These are phyloP conservation scores for Lasioglossum calceatum DNA, from an alignment of 2,888 invertebrate genomes.

Conservation along the genomic window DNA sequence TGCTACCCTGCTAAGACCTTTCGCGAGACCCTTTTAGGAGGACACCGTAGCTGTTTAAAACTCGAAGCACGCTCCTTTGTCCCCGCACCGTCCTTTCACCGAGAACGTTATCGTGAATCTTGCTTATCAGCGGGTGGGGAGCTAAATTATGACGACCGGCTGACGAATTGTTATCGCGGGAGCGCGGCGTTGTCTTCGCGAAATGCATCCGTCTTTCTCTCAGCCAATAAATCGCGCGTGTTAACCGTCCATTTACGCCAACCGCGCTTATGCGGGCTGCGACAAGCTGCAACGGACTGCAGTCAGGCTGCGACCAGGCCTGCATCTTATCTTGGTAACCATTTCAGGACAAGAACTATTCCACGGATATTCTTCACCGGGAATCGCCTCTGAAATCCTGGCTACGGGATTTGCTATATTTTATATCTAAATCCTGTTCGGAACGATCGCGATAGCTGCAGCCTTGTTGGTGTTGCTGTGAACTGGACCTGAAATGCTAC, in stretches of 20 bases:
- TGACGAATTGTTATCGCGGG: constrained; percentile 57
- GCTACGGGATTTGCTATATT: constrained; percentile 19
- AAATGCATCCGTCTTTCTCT: constrained; percentile 57
- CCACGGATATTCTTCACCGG: constrained; percentile 53
- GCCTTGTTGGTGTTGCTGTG: not conserved
- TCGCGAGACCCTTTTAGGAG: not conserved
- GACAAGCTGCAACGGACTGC: not conserved
- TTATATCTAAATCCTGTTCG: constrained; percentile 43
- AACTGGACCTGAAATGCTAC: constrained; percentile 3
- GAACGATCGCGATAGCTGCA: constrained; percentile 24
- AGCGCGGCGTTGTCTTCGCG: constrained; percentile 48
- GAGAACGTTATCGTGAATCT: constrained; percentile 35
- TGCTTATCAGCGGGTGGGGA: constrained; percentile 25
- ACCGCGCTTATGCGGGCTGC: constrained; percentile 40
- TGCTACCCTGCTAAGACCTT: not conserved
- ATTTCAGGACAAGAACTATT: constrained; percentile 59
- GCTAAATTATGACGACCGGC: constrained; percentile 52
- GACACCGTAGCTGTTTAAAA: not conserved
- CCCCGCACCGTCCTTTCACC: not conserved
- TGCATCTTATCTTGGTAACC: constrained; percentile 65
- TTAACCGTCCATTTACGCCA: constrained; percentile 63
- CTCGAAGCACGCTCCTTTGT: constrained; percentile 7
- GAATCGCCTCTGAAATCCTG: constrained; percentile 23
- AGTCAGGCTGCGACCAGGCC: constrained; percentile 21
- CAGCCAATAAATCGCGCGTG: constrained; percentile 61